A percentile compares a stretch with the other conserved stretches of the same genome.
Evolutionary conservation across 2,797 vertebrate genomes (phyloP).

Genomic region (Oreortyx pictus): DNA sequence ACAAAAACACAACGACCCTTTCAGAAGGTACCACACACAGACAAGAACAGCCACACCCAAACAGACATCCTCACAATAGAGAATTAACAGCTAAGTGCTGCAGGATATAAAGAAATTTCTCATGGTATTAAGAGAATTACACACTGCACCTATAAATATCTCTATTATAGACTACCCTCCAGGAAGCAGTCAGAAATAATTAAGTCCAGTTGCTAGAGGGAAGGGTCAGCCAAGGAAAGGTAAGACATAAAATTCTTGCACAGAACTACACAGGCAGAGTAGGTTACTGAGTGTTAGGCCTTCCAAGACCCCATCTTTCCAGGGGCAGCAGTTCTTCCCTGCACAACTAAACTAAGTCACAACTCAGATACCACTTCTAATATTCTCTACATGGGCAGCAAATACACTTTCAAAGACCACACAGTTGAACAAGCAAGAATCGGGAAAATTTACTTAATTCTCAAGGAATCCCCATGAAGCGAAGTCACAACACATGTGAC

Average conservation of each 20-base stretch:
- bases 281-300: background rate
- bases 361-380: background rate
- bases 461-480: background rate
- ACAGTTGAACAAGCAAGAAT: background rate
- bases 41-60: background rate
- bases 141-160: rapidly evolving
- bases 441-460: background rate
- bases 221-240: background rate
- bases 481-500: background rate
- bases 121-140: background rate
- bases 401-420: background rate
- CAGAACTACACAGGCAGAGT: too few species aligned
- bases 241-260: background rate
- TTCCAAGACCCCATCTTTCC: background rate
- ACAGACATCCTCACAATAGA: rapidly evolving
- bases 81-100: background rate
- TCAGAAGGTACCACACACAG: background rate
- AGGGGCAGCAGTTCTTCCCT: background rate
- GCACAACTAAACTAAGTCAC: rapidly evolving
- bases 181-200: background rate
- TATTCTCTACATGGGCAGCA: background rate
- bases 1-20: too few species aligned
- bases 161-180: background rate
- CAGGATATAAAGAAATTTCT: background rate
- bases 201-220: rapidly evolving